A percentile compares a stretch with the other conserved stretches of the same genome.
phyloP scores from a whole-genome alignment of 2,113 vertebrate genomes.

The Microcebus lehilahytsara region DNA sequence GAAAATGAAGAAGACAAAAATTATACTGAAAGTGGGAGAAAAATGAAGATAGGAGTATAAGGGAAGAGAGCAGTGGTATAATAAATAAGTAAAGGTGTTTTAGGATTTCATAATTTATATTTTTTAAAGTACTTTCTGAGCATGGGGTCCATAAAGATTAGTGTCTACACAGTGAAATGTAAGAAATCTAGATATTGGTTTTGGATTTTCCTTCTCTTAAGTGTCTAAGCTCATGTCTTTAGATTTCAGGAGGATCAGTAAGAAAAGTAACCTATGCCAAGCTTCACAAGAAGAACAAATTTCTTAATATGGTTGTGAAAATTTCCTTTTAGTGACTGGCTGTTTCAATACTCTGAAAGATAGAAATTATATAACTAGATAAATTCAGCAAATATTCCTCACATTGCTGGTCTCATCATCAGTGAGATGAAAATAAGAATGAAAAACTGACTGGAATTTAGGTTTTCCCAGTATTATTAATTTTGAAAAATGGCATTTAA shows the following conservation, averaged over 20 bases:
- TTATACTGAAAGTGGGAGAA: background rate
- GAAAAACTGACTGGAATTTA: background rate
- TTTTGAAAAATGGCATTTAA: background rate
- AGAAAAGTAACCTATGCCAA: background rate
- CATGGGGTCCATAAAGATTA: background rate
- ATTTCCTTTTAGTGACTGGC: background rate
- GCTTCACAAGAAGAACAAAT: background rate
- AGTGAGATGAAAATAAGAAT: slow-evolving; percentile 10
- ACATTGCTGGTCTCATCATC: background rate
- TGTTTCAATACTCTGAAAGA: background rate
- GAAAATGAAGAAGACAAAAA: background rate
- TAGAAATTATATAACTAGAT: background rate
- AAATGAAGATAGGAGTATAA: background rate
- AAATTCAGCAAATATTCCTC: background rate
- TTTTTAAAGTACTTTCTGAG: background rate
- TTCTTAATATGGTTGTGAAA: background rate
- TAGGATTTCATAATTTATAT: background rate
- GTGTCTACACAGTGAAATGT: background rate
- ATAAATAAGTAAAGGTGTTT: background rate
- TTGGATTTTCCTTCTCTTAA: background rate
- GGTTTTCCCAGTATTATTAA: background rate
- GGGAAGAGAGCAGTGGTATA: background rate
- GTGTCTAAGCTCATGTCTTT: background rate
- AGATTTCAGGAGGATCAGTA: background rate
- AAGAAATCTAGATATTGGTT: background rate